Evolutionary conservation across 2,797 vertebrate genomes (phyloP).

Genomic region (Phyllotis vaccarum): DNA sequence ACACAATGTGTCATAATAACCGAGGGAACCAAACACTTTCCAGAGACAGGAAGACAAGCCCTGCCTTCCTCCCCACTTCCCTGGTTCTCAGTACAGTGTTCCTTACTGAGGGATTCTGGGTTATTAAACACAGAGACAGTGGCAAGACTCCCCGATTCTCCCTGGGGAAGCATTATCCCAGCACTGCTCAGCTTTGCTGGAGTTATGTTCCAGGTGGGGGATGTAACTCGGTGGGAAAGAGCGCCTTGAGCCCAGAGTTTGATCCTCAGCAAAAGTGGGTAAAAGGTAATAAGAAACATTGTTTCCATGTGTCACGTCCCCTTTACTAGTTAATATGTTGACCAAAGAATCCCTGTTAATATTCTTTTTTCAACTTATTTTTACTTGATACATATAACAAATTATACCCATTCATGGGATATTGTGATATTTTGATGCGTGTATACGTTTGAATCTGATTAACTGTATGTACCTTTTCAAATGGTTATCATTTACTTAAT

Average conservation of each 20-base stretch:
- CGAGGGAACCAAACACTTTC: background rate
- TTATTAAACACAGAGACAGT: background rate
- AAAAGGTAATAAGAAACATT: background rate
- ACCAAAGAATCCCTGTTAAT: background rate
- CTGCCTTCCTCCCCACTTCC: background rate
- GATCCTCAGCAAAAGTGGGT: background rate
- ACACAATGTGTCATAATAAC: background rate
- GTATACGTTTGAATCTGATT: background rate
- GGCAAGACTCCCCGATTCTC: background rate
- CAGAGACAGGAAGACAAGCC: background rate
- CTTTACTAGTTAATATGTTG: constrained; percentile 15
- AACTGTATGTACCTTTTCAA: background rate
- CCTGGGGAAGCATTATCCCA: background rate
- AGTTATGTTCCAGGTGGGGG: background rate
- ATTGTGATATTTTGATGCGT: background rate
- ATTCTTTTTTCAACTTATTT: background rate
- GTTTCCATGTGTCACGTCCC: background rate
- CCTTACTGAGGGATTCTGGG: background rate
- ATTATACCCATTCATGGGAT: background rate
- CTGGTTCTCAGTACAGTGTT: background rate
- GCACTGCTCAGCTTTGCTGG: background rate
- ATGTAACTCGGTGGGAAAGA: background rate
- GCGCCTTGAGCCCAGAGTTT: background rate
- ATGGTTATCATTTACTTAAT: background rate
- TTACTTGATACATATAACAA: background rate